These are phyloP conservation scores for Leptinotarsa peninsularis DNA, from an alignment of 2,888 invertebrate genomes.

Conservation along the genomic window DNA sequence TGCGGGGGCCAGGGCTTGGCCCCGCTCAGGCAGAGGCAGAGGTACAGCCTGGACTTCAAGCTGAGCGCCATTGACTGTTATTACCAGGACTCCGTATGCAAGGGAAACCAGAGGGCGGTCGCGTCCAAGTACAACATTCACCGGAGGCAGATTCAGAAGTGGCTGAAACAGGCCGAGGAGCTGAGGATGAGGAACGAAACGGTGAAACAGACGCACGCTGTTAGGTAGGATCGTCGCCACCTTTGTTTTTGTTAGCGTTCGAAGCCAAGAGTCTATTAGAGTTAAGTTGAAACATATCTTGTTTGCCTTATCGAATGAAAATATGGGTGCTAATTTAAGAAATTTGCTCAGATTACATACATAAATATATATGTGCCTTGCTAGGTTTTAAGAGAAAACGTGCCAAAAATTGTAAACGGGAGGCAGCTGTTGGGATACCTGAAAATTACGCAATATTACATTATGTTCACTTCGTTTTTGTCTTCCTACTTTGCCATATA, in stretches of 20 bases:
- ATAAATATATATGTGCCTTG: slow-evolving; percentile 55
- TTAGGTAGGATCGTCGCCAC: slow-evolving; percentile 51
- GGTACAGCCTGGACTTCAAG: slow-evolving; percentile 70
- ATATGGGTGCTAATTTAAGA: slow-evolving; percentile 55
- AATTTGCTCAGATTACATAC: slow-evolving; percentile 48
- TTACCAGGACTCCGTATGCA: slow-evolving; percentile 68
- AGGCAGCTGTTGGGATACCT: slow-evolving; percentile 50
- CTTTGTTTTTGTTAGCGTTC: neutral
- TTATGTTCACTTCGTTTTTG: slow-evolving; percentile 29
- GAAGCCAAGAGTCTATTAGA: slow-evolving; percentile 44
- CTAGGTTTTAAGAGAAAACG: slow-evolving; percentile 52
- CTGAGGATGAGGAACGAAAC: slow-evolving; percentile 60
- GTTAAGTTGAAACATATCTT: slow-evolving; percentile 40
- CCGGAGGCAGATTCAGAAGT: slow-evolving; percentile 69
- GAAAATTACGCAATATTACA: slow-evolving; percentile 44
- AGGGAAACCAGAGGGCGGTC: slow-evolving; percentile 67
- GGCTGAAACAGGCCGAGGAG: slow-evolving; percentile 70
- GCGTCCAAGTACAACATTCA: slow-evolving; percentile 67
- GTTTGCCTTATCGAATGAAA: slow-evolving; percentile 52
- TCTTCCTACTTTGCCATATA: slow-evolving; percentile 51
- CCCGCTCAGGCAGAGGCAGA: slow-evolving; percentile 62
- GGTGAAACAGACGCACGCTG: slow-evolving; percentile 58
- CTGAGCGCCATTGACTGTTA: slow-evolving; percentile 70
- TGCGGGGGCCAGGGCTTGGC: slow-evolving; percentile 39
- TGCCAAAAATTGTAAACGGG: slow-evolving; percentile 55